phyloP scores from a whole-genome alignment of 2,888 invertebrate species.

The Camponotus fellah region DNA sequence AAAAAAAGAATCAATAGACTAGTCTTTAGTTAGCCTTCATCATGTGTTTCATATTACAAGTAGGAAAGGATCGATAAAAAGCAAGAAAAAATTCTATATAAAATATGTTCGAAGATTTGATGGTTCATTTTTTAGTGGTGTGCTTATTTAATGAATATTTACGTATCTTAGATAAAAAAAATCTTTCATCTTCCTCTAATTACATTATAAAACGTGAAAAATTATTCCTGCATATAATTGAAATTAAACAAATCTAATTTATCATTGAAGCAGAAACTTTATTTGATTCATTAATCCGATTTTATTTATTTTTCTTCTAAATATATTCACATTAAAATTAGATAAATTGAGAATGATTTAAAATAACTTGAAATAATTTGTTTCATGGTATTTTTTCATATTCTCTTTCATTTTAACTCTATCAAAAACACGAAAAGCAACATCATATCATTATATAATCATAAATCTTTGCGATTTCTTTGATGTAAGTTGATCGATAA shows the following conservation, averaged over 20 bases:
- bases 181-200: background rate
- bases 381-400: background rate
- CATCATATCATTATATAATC: background rate
- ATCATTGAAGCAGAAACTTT: background rate
- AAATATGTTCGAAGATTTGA: background rate
- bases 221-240: background rate
- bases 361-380: background rate
- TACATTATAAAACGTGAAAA: background rate
- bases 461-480: background rate
- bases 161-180: background rate
- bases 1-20: background rate
- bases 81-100: background rate
- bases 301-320: background rate
- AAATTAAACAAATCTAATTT: background rate
- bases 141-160: background rate
- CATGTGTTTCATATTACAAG: background rate
- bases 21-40: background rate
- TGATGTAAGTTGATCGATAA: background rate
- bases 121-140: background rate
- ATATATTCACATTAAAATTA: background rate
- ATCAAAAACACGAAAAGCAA: background rate
- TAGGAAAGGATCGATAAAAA: constrained; percentile 30
- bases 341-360: background rate
- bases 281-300: background rate
- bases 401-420: background rate